These are phyloP conservation scores for Pangasius macronema DNA, from an alignment of 2,797 vertebrate species.

Conservation along the genomic window DNA sequence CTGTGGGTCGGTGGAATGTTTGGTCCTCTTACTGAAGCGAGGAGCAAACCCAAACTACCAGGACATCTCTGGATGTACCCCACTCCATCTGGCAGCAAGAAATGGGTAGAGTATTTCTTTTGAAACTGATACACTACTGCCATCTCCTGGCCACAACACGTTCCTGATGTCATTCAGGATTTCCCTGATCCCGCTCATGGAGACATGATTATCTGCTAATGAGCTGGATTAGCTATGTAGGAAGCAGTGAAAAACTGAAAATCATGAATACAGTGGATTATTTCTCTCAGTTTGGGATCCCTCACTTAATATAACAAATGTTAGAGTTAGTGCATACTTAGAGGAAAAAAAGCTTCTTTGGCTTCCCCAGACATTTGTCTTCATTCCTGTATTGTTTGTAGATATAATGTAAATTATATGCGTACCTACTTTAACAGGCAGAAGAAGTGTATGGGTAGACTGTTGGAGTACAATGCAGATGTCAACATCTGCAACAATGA, in stretches of 20 bases:
- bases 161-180: background rate
- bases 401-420: background rate
- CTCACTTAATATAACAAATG: background rate
- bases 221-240: background rate
- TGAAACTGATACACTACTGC: background rate
- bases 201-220: background rate
- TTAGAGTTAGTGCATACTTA: background rate
- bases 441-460: constrained; percentile 98
- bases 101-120: constrained; percentile 83
- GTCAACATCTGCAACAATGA: constrained; percentile 99
- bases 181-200: background rate
- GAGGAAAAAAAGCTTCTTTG: background rate
- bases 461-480: constrained; percentile 94
- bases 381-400: background rate
- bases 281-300: background rate
- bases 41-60: constrained; percentile 98
- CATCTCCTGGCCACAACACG: constrained; percentile 33
- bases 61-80: constrained; percentile 98
- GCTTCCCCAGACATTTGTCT: background rate
- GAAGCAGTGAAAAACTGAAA: background rate
- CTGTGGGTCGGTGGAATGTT: constrained; percentile 97
- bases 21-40: constrained; percentile 91
- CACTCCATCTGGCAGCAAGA: constrained; percentile 94
- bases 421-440: constrained; percentile 76
- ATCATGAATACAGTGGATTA: background rate